phyloP scores from a whole-genome alignment of 2,888 invertebrate genomes.

The Xestia xanthographa region DNA sequence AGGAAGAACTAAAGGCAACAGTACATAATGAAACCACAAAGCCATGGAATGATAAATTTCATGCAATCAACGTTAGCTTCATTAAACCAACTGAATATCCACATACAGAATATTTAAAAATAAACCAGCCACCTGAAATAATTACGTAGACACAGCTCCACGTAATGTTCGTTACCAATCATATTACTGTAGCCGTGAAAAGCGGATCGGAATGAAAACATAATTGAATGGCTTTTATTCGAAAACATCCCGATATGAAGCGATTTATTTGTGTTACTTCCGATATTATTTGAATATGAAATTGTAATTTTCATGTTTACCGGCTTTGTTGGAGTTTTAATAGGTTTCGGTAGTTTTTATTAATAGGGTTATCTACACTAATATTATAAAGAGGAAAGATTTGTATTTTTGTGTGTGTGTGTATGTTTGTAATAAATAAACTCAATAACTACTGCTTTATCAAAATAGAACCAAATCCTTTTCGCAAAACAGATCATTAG shows the following conservation, averaged over 20 bases:
- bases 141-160: neutral
- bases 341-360: neutral
- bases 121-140: constrained; percentile 12
- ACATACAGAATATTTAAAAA: constrained; percentile 22
- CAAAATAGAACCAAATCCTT: neutral
- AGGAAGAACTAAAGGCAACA: neutral
- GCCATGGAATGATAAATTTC: neutral
- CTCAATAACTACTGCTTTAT: too few species aligned
- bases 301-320: constrained; percentile 38
- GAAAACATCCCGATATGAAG: constrained; percentile 44
- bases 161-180: constrained; percentile 40
- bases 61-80: neutral
- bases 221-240: constrained; percentile 54
- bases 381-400: too few species aligned
- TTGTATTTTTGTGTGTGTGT: too few species aligned
- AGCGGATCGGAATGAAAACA: constrained; percentile 56
- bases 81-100: neutral
- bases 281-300: constrained; percentile 44
- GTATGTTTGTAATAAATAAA: too few species aligned
- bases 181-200: constrained; percentile 43
- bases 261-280: constrained; percentile 46
- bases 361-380: neutral
- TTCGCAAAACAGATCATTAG: neutral
- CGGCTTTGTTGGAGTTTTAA: constrained; percentile 7
- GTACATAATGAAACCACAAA: neutral